Base-by-base conservation (phyloP, 2,888 invertebrate species). In the Diaprepes abbreviatus region DNA sequence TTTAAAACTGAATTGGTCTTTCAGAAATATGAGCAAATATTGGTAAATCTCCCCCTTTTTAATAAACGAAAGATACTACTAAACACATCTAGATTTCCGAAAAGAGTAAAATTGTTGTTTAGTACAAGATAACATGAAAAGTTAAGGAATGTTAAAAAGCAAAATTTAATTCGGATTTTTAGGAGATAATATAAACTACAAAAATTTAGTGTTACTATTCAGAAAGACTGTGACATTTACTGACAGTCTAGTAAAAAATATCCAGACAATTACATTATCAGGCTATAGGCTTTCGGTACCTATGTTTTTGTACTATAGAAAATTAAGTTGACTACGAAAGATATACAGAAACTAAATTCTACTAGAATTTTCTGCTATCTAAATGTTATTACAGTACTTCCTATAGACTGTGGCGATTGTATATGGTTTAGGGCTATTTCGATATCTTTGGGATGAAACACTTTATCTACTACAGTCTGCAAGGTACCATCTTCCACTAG, bases 401-500 rank as follows among this genome's bases (percentile, higher is more conserved):
- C 84, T 54, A 84, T 84, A 3, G 84, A 82, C 55, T 79, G 76
- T 12, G 77, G 64, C 6, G 82, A 81, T 71, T 83, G 79, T 62
- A 84, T 79, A 65, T 84, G 83, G 66, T 79, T 77, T 35, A 84
- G 65, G 17, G 84, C 84, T 24, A 80, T 68, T 75, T 84, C 83
- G 57, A 84, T 81, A 66, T 84, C 83, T 21, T 80, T 78, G 3
- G 84, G 82, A 68, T 80, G 80, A 64, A 78, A 82, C 1, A 85
- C 87, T 78, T 86, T 87, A 72, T 89, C 89, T 1, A 89, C 87
- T 33, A 89, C 88, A 3, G 88, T 86, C 77, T 87, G 87, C 66
- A 89, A 78, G 70, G 86, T 83, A 57, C 87, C 86, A 17, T 85
- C 83, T 74, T 89, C 88, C 0, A 88, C 86, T 52, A 88, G 82